Percentiles rank a stretch among this genome's conserved stretches.
phyloP scores from a whole-genome alignment of 1,140 invertebrate genomes.

The Nixonia krombeini region DNA sequence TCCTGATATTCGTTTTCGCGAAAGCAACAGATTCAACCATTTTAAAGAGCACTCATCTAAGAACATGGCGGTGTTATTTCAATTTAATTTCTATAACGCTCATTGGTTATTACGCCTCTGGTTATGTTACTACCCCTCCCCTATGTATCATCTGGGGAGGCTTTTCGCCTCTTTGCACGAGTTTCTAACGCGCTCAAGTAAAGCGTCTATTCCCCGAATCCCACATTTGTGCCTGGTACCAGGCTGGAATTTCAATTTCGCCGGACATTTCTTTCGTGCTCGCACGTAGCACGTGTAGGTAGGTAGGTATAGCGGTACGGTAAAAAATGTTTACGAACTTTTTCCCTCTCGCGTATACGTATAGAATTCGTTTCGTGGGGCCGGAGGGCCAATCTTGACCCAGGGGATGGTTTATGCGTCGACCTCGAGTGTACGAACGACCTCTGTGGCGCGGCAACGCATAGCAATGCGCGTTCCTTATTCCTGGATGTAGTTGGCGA shows the following conservation, averaged over 20 bases:
- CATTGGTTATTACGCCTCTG: too few relatives aligned
- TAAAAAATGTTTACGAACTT: constrained; percentile 27
- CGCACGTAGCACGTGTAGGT: constrained; percentile 41
- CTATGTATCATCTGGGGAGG: too few relatives aligned
- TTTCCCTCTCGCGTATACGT: constrained; percentile 28
- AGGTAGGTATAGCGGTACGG: constrained; percentile 24
- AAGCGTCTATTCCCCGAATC: constrained; percentile 14
- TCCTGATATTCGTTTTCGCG: too few relatives aligned
- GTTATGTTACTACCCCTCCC: too few relatives aligned
- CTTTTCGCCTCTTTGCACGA: constrained; percentile 5
- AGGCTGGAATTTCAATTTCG: constrained; percentile 48
- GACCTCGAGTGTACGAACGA: constrained; percentile 51
- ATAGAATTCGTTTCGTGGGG: constrained; percentile 36
- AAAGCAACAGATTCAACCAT: too few relatives aligned
- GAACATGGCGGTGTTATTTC: too few relatives aligned
- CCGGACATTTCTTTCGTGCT: constrained; percentile 53
- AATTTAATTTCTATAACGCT: too few relatives aligned
- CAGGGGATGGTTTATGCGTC: constrained; percentile 58
- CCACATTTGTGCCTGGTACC: constrained; percentile 11
- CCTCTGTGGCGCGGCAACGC: constrained; percentile 45
- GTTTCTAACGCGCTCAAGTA: neutral
- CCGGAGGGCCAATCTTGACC: constrained; percentile 43
- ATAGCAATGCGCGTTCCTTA: constrained; percentile 54
- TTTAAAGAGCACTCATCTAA: too few relatives aligned
- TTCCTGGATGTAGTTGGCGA: constrained; percentile 1